Conservation (phyloP, 2,797 vertebrate species). For the Balearica regulorum region DNA sequence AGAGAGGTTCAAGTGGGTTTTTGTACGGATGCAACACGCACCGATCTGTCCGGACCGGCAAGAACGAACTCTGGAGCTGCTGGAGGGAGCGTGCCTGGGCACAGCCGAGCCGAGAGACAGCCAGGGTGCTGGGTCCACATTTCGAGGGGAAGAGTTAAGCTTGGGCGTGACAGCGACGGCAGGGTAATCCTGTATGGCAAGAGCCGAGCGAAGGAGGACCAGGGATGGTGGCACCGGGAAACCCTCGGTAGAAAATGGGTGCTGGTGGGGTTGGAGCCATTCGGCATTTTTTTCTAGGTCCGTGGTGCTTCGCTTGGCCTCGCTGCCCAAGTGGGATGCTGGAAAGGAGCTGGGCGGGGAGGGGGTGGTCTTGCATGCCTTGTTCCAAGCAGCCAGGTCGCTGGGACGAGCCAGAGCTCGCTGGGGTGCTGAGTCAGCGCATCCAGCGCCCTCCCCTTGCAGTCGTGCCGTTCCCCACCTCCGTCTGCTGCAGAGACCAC, state of each 20-base stretch:
- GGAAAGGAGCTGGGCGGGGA: neutral
- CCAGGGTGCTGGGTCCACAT: fast-evolving
- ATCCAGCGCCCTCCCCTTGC: neutral
- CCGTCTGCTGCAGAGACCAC: neutral
- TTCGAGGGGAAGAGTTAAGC: neutral
- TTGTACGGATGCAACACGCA: neutral
- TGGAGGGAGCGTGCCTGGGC: neutral
- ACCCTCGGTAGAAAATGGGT: too few relatives aligned
- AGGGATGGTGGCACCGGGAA: neutral
- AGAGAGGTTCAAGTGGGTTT: neutral
- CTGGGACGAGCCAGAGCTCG: neutral
- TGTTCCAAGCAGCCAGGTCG: fast-evolving
- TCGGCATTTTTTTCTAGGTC: fast-evolving
- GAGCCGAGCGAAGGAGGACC: neutral
- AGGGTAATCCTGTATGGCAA: neutral
- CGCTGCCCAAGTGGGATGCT: fast-evolving
- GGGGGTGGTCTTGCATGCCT: too few relatives aligned
- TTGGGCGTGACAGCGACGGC: neutral
- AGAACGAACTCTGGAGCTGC: neutral
- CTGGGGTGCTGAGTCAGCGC: neutral
- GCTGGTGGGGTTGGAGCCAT: neutral
- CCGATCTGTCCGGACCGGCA: neutral
- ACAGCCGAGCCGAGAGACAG: neutral
- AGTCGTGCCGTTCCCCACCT: neutral
- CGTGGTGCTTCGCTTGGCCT: fast-evolving